These are phyloP conservation scores for Nicator chloris DNA, from an alignment of 2,113 vertebrate genomes.

Conservation along the genomic window DNA sequence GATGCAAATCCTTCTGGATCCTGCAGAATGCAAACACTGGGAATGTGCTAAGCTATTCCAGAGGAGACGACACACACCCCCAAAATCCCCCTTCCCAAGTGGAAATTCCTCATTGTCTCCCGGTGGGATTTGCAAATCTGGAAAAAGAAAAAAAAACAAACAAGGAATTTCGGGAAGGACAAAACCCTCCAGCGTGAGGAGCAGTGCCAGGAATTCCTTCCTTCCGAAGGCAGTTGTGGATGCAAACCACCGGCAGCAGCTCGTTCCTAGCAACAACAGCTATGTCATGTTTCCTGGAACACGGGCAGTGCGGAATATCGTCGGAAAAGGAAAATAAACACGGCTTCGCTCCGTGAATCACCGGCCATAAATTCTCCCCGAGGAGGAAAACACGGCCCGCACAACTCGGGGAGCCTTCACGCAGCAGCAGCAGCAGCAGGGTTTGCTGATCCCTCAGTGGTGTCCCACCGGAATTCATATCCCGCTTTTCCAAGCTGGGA, in stretches of 20 bases:
- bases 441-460: neutral
- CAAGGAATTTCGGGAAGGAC: neutral
- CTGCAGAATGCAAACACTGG: neutral
- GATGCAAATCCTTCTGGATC: neutral
- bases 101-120: neutral
- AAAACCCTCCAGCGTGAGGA: neutral
- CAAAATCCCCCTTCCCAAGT: neutral
- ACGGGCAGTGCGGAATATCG: neutral
- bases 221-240: conserved; percentile 1
- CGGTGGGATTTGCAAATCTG: neutral
- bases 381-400: neutral
- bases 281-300: conserved; percentile 54
- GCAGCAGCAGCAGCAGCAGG: neutral
- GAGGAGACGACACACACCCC: neutral
- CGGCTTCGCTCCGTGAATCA: neutral
- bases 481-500: neutral
- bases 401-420: rapidly evolving
- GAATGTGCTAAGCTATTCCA: neutral
- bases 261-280: conserved; percentile 42
- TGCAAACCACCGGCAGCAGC: conserved; percentile 14
- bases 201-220: conserved; percentile 39
- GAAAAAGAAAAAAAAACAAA: neutral
- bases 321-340: conserved; percentile 59
- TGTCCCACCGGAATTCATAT: rapidly evolving
- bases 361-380: conserved; percentile 6